These are phyloP conservation scores for Cryptoprocta ferox DNA, from an alignment of 2,797 vertebrate species.

Conservation along the genomic window DNA sequence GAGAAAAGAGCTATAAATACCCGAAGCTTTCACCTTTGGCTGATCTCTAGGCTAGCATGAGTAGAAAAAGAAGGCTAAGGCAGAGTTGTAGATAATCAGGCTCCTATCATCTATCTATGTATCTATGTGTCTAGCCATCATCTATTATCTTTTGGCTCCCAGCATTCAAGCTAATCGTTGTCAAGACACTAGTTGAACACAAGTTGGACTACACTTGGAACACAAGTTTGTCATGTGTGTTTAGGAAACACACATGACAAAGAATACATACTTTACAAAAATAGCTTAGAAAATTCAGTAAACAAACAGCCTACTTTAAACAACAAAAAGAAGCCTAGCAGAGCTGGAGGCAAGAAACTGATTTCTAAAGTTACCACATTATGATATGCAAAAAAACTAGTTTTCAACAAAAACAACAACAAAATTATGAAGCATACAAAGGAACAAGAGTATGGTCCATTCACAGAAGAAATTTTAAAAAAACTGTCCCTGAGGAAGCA, in stretches of 20 bases:
- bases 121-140: not conserved
- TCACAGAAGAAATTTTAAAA: not conserved
- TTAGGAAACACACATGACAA: not conserved
- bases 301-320: not conserved
- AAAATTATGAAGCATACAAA: not conserved
- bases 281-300: not conserved
- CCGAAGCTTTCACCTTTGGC: not conserved
- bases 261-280: not conserved
- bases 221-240: too few species aligned
- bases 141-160: not conserved
- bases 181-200: not conserved
- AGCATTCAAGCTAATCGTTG: not conserved
- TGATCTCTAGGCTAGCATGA: not conserved
- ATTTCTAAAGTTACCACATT: not conserved
- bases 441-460: not conserved
- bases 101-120: not conserved
- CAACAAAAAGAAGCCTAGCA: not conserved
- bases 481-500: not conserved
- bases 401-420: not conserved
- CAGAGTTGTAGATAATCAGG: not conserved
- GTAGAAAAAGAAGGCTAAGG: not conserved
- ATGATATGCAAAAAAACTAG: not conserved
- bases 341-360: not conserved
- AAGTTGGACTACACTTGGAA: not conserved
- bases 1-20: not conserved